phyloP scores from a whole-genome alignment of 2,888 invertebrate species.

The Leptura quadrifasciata region DNA sequence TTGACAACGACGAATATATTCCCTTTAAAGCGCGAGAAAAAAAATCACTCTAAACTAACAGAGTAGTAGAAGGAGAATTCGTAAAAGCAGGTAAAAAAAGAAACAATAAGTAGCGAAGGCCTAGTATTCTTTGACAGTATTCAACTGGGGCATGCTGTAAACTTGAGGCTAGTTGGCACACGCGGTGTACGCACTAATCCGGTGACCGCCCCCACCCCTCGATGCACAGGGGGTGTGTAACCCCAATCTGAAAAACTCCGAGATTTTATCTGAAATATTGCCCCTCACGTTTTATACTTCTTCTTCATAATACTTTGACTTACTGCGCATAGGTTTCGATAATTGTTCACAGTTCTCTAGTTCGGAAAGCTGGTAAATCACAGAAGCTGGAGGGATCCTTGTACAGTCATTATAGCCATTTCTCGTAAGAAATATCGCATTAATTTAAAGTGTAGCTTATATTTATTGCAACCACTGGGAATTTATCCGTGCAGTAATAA shows the following conservation, averaged over 20 bases:
- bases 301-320: conserved; percentile 43
- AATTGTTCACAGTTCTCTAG: conserved; percentile 40
- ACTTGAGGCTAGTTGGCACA: conserved; percentile 58
- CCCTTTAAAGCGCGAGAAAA: neutral
- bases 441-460: neutral
- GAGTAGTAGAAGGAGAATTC: conserved; percentile 19
- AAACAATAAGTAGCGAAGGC: conserved; percentile 42
- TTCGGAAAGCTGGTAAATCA: conserved; percentile 24
- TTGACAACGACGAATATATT: neutral
- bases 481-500: no score
- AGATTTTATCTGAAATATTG: conserved; percentile 66
- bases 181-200: conserved; percentile 66
- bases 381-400: neutral
- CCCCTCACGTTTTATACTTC: conserved; percentile 45
- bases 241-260: conserved; percentile 67
- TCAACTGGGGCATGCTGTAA: conserved; percentile 55
- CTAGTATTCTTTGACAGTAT: conserved; percentile 48
- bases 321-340: conserved; percentile 39
- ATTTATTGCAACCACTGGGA: no score
- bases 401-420: conserved; percentile 33
- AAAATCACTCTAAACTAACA: neutral
- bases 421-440: neutral
- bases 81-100: conserved; percentile 53
- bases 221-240: conserved; percentile 52
- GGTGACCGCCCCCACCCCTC: conserved; percentile 64